Evolutionary conservation across 2,113 vertebrate species (phyloP).

Genomic region (Psittacara wagleri): DNA sequence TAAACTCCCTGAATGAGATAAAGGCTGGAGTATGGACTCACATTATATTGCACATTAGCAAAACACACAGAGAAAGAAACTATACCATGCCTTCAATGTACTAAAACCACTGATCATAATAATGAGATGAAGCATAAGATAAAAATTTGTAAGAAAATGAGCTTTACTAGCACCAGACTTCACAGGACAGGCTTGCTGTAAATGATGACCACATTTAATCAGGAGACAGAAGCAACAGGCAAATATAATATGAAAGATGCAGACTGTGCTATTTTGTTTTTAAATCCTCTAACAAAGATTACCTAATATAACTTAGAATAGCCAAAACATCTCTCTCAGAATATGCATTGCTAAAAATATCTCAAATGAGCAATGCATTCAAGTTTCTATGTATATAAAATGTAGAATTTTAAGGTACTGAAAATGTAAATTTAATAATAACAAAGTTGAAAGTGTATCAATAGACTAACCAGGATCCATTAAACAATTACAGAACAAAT

Average conservation of each 20-base stretch:
- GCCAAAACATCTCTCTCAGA: background rate
- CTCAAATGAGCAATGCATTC: background rate
- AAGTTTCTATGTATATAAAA: background rate
- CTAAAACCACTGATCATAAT: background rate
- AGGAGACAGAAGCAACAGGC: background rate
- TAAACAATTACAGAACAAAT: background rate
- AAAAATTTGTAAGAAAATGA: background rate
- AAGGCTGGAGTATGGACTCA: background rate
- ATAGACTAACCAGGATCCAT: background rate
- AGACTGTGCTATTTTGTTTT: background rate
- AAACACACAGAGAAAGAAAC: background rate
- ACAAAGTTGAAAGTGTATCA: background rate
- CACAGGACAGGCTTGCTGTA: background rate
- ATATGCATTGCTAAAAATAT: background rate
- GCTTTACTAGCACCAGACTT: background rate
- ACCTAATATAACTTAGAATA: background rate
- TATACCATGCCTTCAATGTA: background rate
- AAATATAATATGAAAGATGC: background rate
- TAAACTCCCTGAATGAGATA: background rate
- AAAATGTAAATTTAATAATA: background rate
- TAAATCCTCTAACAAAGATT: background rate
- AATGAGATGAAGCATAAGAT: background rate
- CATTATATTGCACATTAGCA: background rate
- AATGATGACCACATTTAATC: background rate
- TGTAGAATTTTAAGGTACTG: background rate